Evolutionary conservation across 2,113 vertebrate species (phyloP).

Genomic region (Oreocharis arfaki): DNA sequence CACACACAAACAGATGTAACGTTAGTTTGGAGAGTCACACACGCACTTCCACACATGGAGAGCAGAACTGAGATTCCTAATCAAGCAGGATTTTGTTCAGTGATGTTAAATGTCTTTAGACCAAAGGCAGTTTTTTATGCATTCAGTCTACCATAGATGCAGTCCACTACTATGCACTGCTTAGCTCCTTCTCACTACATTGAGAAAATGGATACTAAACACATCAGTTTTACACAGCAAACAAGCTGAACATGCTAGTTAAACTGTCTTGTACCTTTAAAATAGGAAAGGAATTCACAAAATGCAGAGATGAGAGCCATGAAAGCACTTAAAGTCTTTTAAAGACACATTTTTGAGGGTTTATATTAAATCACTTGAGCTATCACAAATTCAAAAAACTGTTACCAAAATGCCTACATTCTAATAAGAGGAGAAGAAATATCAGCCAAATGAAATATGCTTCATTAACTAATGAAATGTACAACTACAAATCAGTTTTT

Average conservation of each 20-base stretch:
- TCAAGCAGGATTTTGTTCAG: neutral
- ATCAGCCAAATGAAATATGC: neutral
- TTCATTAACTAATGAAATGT: neutral
- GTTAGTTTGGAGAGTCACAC: constrained; percentile 12
- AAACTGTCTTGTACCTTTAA: neutral
- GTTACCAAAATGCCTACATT: neutral
- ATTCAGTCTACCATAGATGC: neutral
- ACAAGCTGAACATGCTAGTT: neutral
- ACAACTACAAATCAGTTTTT: neutral
- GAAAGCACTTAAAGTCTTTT: neutral
- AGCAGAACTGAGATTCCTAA: neutral
- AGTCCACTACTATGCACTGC: neutral
- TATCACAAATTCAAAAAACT: neutral
- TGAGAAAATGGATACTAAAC: neutral
- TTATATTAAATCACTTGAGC: neutral
- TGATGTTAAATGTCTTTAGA: neutral
- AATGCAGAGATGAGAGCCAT: neutral
- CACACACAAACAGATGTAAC: neutral
- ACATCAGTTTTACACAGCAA: neutral
- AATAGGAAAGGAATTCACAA: neutral
- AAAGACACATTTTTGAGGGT: neutral
- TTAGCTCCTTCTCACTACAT: neutral
- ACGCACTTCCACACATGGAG: neutral
- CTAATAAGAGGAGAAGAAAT: accelerated
- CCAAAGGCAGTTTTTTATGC: neutral